Percentiles rank a stretch among this genome's conserved stretches.
These are phyloP conservation scores for Reticulitermes lucifugus DNA, from an alignment of 2,888 invertebrate genomes.

Conservation along the genomic window DNA sequence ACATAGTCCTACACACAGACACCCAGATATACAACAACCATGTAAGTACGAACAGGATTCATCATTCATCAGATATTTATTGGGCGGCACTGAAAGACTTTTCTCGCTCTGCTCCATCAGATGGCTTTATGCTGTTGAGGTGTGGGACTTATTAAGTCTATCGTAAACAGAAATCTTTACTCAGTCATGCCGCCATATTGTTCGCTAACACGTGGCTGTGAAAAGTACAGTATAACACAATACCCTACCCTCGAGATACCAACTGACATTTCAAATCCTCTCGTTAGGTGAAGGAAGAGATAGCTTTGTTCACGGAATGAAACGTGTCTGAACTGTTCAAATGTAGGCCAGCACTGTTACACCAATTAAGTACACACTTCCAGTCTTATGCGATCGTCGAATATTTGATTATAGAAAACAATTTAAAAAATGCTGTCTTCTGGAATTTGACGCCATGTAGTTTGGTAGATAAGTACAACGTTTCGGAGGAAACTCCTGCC, in stretches of 20 bases:
- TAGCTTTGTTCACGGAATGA: too few species aligned
- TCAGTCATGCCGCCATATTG: slow-evolving; percentile 28
- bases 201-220: neutral
- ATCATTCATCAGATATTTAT: neutral
- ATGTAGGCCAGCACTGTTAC: neutral
- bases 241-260: neutral
- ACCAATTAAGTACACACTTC: neutral
- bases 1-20: too few species aligned
- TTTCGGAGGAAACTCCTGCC: too few species aligned
- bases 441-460: too few species aligned
- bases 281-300: too few species aligned
- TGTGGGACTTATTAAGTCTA: slow-evolving; percentile 25
- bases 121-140: slow-evolving; percentile 13
- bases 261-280: neutral
- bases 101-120: neutral
- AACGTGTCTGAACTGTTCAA: too few species aligned
- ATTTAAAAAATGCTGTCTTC: too few species aligned
- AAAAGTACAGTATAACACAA: neutral
- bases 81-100: neutral
- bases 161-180: slow-evolving; percentile 22
- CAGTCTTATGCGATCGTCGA: too few species aligned
- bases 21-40: too few species aligned
- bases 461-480: too few species aligned
- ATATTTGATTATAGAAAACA: too few species aligned
- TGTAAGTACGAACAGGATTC: neutral